Evolutionary conservation across 1,140 invertebrate genomes (phyloP).

Genomic region (Rhagoletis zephyria): DNA sequence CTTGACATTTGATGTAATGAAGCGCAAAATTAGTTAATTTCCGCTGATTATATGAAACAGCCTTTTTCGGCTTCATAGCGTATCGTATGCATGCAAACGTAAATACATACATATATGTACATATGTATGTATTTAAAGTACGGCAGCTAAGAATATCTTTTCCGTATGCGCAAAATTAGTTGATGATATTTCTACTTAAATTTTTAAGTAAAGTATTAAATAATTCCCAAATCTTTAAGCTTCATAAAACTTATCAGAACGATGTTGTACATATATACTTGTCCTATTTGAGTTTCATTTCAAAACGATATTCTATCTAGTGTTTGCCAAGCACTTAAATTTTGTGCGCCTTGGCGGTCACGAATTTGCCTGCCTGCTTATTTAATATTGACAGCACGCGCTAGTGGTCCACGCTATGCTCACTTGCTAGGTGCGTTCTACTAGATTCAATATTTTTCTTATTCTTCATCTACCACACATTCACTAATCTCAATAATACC

Average conservation of each 20-base stretch:
- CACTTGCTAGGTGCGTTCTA: neutral
- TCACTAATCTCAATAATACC: constrained; percentile 2
- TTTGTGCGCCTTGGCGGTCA: neutral
- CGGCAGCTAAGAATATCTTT: no score
- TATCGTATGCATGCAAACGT: no score
- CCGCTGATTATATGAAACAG: neutral
- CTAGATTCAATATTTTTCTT: no score
- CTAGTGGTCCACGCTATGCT: neutral
- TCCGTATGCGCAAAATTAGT: no score
- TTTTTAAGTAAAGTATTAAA: no score
- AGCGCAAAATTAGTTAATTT: constrained; percentile 56
- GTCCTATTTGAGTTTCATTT: neutral
- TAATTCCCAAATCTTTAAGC: neutral
- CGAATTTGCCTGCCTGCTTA: neutral
- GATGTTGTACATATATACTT: no score
- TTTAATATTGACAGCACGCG: constrained; percentile 33
- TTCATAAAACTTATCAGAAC: neutral
- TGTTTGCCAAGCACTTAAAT: constrained; percentile 37
- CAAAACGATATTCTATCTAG: neutral
- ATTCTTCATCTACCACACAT: neutral
- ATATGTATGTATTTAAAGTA: no score
- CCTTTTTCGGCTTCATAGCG: no score
- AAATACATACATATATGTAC: no score
- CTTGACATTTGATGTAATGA: constrained; percentile 55
- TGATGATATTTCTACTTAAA: no score